A percentile compares a stretch with the other conserved stretches of the same genome.
These are phyloP conservation scores for Erpetoichthys calabaricus DNA, from an alignment of 2,797 vertebrate species.

Conservation along the genomic window DNA sequence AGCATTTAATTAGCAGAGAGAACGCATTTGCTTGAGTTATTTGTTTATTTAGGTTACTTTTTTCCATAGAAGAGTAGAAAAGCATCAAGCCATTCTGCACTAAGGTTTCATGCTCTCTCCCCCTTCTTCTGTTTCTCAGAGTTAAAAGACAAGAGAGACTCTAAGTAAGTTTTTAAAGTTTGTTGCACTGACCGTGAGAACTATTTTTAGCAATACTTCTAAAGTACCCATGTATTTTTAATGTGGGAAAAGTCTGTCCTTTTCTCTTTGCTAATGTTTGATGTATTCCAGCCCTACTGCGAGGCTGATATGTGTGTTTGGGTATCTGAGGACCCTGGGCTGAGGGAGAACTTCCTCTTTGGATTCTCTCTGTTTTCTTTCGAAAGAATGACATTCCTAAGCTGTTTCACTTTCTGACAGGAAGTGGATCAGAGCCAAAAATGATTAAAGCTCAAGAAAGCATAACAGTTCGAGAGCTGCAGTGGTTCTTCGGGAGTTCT, in stretches of 20 bases:
- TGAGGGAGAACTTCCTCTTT: slow-evolving; percentile 94
- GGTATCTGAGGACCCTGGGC: slow-evolving; percentile 74
- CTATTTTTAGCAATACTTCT: slow-evolving; percentile 95
- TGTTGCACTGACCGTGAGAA: slow-evolving; percentile 71
- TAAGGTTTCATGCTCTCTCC: too few species aligned
- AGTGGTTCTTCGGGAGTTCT: slow-evolving; percentile 63
- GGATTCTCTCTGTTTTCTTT: slow-evolving; percentile 98
- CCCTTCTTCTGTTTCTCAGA: background rate
- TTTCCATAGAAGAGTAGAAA: too few species aligned
- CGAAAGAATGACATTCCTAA: slow-evolving; percentile 97
- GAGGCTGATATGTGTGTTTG: slow-evolving; percentile 48
- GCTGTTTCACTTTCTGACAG: slow-evolving; percentile 96
- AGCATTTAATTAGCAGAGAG: too few species aligned
- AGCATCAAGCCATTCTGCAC: too few species aligned
- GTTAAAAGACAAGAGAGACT: slow-evolving; percentile 3
- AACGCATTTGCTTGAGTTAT: too few species aligned
- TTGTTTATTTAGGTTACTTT: too few species aligned
- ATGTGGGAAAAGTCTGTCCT: slow-evolving; percentile 98
- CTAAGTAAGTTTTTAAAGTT: slow-evolving; percentile 24
- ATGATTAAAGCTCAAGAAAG: slow-evolving; percentile 91
- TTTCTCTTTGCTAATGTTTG: slow-evolving; percentile 71
- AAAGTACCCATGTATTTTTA: slow-evolving; percentile 89
- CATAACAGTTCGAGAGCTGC: slow-evolving; percentile 70
- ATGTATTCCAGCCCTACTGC: slow-evolving; percentile 74
- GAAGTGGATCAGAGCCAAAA: slow-evolving; percentile 86